Percentiles rank a stretch among this genome's conserved stretches.
These are phyloP conservation scores for Babylonia areolata DNA, from an alignment of 1,140 invertebrate species.

Conservation along the genomic window DNA sequence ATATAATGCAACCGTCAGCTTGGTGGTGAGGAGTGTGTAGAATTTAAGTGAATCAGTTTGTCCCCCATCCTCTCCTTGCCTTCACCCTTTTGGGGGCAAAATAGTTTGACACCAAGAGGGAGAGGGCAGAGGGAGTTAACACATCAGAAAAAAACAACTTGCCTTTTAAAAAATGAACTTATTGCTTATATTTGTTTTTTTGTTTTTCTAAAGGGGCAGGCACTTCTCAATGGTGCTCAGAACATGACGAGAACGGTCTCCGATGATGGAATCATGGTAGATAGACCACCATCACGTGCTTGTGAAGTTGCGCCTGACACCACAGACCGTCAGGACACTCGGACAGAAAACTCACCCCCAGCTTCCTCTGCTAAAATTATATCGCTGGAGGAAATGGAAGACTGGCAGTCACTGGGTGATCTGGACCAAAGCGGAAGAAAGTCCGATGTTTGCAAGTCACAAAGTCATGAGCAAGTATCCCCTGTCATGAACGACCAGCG, in stretches of 20 bases:
- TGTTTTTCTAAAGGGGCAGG: background rate
- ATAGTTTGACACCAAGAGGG: too few species aligned
- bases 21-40: too few species aligned
- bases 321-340: background rate
- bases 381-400: background rate
- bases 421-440: background rate
- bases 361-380: background rate
- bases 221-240: background rate
- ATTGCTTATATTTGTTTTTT: background rate
- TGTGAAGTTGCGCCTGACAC: background rate
- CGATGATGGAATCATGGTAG: too few species aligned
- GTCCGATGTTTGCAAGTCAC: background rate
- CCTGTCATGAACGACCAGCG: background rate
- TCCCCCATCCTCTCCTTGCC: too few species aligned
- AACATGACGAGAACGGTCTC: too few species aligned
- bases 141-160: too few species aligned
- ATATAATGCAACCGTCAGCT: too few species aligned
- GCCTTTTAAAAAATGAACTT: too few species aligned
- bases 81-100: too few species aligned
- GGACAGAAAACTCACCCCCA: background rate
- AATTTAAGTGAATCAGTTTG: too few species aligned
- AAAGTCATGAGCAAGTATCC: background rate
- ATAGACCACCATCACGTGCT: background rate
- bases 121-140: too few species aligned
- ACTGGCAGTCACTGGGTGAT: background rate